Conservation (phyloP, 2,888 invertebrate genomes). For the Polydrusus tereticollis region DNA sequence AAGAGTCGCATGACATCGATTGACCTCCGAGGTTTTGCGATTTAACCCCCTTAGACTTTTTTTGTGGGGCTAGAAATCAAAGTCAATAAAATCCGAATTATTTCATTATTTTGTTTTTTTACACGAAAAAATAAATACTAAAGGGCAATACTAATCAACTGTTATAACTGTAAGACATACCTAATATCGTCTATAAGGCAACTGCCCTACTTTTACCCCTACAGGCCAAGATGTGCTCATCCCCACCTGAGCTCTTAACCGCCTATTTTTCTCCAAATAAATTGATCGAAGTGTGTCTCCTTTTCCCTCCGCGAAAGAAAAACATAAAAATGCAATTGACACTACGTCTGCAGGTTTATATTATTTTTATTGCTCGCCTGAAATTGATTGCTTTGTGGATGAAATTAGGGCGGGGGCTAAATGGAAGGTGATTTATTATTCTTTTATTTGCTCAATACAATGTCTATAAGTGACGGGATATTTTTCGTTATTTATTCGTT, state of each 20-base stretch:
- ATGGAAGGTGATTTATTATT: slow-evolving; percentile 61
- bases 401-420: slow-evolving; percentile 60
- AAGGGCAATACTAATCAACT: no score
- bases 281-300: slow-evolving; percentile 10
- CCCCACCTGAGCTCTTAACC: slow-evolving; percentile 53
- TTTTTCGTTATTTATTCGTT: slow-evolving; percentile 51
- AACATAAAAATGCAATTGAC: slow-evolving; percentile 67
- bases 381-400: slow-evolving; percentile 61
- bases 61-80: no score
- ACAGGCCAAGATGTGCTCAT: background rate
- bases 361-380: slow-evolving; percentile 64
- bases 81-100: no score
- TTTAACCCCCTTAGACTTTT: no score
- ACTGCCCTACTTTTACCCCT: background rate
- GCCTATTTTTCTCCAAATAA: slow-evolving; percentile 43
- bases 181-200: background rate
- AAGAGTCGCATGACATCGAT: no score
- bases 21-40: no score
- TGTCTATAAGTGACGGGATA: slow-evolving; percentile 52
- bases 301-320: slow-evolving; percentile 58
- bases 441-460: slow-evolving; percentile 61
- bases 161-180: no score
- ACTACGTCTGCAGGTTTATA: slow-evolving; percentile 66
- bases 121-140: no score
- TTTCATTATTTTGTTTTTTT: no score